These are phyloP conservation scores for Neodiprion pinetum DNA, from an alignment of 1,140 invertebrate genomes.

Conservation along the genomic window DNA sequence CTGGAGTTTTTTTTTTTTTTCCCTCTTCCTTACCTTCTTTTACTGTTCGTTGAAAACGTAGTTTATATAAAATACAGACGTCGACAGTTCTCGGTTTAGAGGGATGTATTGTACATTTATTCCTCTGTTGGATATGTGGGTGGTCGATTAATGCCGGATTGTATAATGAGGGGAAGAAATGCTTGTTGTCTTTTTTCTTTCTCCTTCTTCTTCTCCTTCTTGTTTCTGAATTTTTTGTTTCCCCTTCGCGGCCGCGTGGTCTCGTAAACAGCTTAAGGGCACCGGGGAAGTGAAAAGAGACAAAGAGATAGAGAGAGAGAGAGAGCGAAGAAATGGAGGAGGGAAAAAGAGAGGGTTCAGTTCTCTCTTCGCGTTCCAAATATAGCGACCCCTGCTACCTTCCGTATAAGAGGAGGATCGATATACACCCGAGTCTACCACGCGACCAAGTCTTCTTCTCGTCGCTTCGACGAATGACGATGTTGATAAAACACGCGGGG, in stretches of 20 bases:
- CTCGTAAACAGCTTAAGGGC: neutral
- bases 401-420: neutral
- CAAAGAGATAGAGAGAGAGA: too few relatives aligned
- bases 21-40: too few relatives aligned
- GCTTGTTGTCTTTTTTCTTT: neutral
- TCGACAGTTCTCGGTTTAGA: neutral
- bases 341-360: neutral
- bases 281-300: neutral
- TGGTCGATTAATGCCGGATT: neutral
- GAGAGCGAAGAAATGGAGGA: too few relatives aligned
- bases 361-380: conserved; percentile 2
- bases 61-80: too few relatives aligned
- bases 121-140: neutral
- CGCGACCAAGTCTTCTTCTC: neutral
- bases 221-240: neutral
- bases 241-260: neutral
- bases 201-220: neutral
- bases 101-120: neutral
- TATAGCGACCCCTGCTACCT: neutral
- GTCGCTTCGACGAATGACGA: neutral
- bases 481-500: neutral
- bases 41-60: too few relatives aligned
- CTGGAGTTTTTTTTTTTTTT: too few relatives aligned
- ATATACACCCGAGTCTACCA: neutral
- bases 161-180: neutral